Evolutionary conservation across 2,888 invertebrate species (phyloP).

Genomic region (Eupeodes latifasciatus): DNA sequence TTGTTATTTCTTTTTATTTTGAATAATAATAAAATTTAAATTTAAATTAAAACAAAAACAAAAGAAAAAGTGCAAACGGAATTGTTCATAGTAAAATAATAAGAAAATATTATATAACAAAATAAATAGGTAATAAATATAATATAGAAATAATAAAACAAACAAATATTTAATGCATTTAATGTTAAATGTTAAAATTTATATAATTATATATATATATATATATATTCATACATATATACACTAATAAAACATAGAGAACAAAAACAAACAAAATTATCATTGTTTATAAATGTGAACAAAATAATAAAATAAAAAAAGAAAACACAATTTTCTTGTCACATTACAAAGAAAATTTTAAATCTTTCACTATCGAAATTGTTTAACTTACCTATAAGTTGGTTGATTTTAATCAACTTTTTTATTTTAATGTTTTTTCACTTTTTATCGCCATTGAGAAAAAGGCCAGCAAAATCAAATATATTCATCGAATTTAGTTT

Average conservation of each 20-base stretch:
- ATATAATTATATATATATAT: slow-evolving; percentile 48
- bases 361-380: slow-evolving; percentile 54
- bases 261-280: background rate
- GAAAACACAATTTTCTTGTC: background rate
- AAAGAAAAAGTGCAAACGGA: slow-evolving; percentile 69
- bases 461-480: slow-evolving; percentile 38
- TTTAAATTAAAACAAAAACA: background rate
- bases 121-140: slow-evolving; percentile 33
- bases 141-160: slow-evolving; percentile 19
- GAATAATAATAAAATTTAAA: background rate
- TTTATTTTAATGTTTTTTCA: slow-evolving; percentile 9
- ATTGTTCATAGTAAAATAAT: slow-evolving; percentile 67
- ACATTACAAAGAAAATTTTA: slow-evolving; percentile 1
- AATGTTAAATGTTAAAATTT: slow-evolving; percentile 69
- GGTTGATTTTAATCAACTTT: slow-evolving; percentile 17
- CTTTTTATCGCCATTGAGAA: slow-evolving; percentile 24
- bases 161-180: slow-evolving; percentile 66
- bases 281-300: slow-evolving; percentile 18
- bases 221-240: slow-evolving; percentile 42
- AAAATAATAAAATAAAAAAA: background rate
- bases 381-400: slow-evolving; percentile 19
- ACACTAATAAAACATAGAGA: background rate
- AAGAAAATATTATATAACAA: slow-evolving; percentile 43
- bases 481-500: slow-evolving; percentile 70
- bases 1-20: slow-evolving; percentile 20